phyloP scores from a whole-genome alignment of 2,888 invertebrate species.

The Drosophila rellima region DNA sequence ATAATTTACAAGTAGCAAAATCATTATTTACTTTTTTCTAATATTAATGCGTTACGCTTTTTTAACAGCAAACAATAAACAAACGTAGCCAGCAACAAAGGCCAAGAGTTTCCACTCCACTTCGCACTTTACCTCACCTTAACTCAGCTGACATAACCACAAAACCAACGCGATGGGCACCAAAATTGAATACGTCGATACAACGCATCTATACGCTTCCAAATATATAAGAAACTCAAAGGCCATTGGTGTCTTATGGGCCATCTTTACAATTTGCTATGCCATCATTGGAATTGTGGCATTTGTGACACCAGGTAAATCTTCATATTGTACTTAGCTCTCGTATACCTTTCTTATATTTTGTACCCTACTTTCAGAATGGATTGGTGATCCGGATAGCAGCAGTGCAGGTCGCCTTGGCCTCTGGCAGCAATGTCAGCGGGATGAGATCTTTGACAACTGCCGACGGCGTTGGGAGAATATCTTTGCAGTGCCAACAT shows the following conservation, averaged over 20 bases:
- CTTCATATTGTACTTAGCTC: no score
- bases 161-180: conserved; percentile 89
- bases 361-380: conserved; percentile 86
- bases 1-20: conserved; percentile 37
- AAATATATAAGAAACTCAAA: conserved; percentile 96
- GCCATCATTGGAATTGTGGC: conserved; percentile 97
- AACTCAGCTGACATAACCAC: background rate
- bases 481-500: conserved; percentile 92
- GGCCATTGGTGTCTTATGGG: conserved; percentile 99
- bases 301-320: conserved; percentile 93
- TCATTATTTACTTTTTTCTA: conserved; percentile 46
- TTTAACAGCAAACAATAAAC: conserved; percentile 52
- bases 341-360: background rate
- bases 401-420: conserved; percentile 97
- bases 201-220: conserved; percentile 95
- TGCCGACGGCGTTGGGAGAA: conserved; percentile 95
- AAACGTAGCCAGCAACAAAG: conserved; percentile 26
- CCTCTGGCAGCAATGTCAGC: conserved; percentile 94
- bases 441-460: conserved; percentile 91
- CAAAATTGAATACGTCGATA: conserved; percentile 96
- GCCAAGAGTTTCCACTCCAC: conserved; percentile 9
- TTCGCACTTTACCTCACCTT: background rate
- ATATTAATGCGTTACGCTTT: conserved; percentile 49
- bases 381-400: conserved; percentile 94
- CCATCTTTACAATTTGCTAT: conserved; percentile 98